Conservation (phyloP, 2,113 vertebrate genomes). For the Callorhinus ursinus region DNA sequence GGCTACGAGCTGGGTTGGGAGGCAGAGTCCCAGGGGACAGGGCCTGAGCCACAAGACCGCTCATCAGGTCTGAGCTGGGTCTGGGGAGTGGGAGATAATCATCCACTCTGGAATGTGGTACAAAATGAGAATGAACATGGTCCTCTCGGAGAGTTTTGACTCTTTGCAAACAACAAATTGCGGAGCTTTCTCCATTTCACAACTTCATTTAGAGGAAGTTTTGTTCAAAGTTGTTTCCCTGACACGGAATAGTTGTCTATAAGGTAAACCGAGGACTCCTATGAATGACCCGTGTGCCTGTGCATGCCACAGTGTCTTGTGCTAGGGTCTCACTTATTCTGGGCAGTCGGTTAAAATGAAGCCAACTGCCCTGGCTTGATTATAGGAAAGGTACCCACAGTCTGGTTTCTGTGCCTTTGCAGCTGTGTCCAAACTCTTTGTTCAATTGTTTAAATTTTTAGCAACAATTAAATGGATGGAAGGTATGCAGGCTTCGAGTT, state of each 20-base stretch:
- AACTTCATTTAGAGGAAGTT: neutral
- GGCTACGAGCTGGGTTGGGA: neutral
- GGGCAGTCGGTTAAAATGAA: neutral
- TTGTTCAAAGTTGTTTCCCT: neutral
- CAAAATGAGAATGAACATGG: neutral
- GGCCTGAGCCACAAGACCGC: fast-evolving
- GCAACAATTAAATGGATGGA: slow-evolving; percentile 60
- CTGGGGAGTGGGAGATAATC: neutral
- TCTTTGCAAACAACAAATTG: neutral
- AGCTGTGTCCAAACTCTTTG: slow-evolving; percentile 5
- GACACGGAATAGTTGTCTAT: neutral
- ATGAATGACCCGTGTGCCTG: neutral
- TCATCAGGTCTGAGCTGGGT: neutral
- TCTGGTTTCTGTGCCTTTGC: neutral
- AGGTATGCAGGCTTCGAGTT: slow-evolving; percentile 33
- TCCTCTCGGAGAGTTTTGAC: neutral
- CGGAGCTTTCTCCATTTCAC: neutral
- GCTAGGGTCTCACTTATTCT: neutral
- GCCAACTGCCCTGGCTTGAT: neutral
- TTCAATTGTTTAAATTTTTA: slow-evolving; percentile 56
- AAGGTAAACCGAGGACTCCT: neutral
- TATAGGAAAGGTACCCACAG: neutral
- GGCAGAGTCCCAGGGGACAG: neutral
- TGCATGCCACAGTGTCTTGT: neutral
- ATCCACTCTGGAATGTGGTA: neutral